phyloP scores from a whole-genome alignment of 2,888 invertebrate species.

The Nymphalis urticae region DNA sequence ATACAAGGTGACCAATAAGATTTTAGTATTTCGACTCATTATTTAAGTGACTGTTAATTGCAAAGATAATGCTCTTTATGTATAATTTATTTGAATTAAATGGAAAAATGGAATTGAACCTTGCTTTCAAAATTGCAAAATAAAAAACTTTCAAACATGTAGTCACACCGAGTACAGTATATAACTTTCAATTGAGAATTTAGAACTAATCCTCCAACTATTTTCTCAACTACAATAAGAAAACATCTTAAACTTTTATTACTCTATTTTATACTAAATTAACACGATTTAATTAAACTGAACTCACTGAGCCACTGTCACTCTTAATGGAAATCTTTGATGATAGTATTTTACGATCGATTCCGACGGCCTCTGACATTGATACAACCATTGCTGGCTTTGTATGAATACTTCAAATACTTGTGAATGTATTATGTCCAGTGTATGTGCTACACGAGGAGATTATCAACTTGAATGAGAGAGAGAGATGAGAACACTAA shows the following conservation, averaged over 20 bases:
- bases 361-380: slow-evolving; percentile 14
- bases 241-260: neutral
- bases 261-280: slow-evolving; percentile 42
- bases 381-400: slow-evolving; percentile 40
- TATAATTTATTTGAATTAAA: too few species aligned
- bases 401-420: slow-evolving; percentile 13
- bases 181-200: too few species aligned
- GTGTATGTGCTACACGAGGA: slow-evolving; percentile 56
- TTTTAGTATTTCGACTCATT: too few species aligned
- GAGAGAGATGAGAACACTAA: slow-evolving; percentile 74
- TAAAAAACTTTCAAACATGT: too few species aligned
- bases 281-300: slow-evolving; percentile 54
- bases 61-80: too few species aligned
- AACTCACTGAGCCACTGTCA: slow-evolving; percentile 44
- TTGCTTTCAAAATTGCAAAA: too few species aligned
- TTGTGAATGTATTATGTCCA: slow-evolving; percentile 40
- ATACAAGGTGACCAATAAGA: too few species aligned
- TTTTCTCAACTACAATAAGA: neutral
- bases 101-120: too few species aligned
- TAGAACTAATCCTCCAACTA: too few species aligned
- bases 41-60: too few species aligned
- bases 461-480: slow-evolving; percentile 53
- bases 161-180: too few species aligned
- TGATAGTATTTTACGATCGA: slow-evolving; percentile 39
- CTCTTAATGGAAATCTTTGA: slow-evolving; percentile 40